phyloP scores from a whole-genome alignment of 2,113 vertebrate species.

The Cyanoliseus patagonus region DNA sequence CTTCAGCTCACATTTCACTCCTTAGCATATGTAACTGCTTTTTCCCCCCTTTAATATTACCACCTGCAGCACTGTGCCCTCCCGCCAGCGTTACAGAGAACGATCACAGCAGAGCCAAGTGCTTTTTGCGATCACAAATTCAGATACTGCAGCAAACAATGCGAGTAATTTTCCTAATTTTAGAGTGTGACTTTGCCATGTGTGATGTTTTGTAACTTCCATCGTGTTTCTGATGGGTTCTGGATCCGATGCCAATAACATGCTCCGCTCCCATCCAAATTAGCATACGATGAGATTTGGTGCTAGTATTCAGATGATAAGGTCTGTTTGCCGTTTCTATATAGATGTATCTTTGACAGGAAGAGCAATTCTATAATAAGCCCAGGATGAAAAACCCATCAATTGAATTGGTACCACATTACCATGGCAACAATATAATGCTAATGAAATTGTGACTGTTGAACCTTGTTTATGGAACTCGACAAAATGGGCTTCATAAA shows the following conservation, averaged over 20 bases:
- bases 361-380: constrained; percentile 62
- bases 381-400: constrained; percentile 63
- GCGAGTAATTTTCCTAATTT: neutral
- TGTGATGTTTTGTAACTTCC: constrained; percentile 18
- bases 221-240: neutral
- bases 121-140: neutral
- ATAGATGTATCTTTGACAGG: constrained; percentile 56
- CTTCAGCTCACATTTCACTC: neutral
- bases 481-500: constrained; percentile 38
- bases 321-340: constrained; percentile 35
- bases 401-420: constrained; percentile 55
- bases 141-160: neutral
- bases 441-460: constrained; percentile 69
- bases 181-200: neutral
- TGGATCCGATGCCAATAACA: neutral
- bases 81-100: neutral
- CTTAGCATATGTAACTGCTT: neutral
- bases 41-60: neutral
- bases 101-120: neutral
- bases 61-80: neutral
- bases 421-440: constrained; percentile 69
- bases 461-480: constrained; percentile 62
- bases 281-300: neutral
- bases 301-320: neutral
- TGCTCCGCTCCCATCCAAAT: neutral